Base-by-base conservation (phyloP, 2,797 vertebrate genomes). In the Tympanoctomys barrerae region DNA sequence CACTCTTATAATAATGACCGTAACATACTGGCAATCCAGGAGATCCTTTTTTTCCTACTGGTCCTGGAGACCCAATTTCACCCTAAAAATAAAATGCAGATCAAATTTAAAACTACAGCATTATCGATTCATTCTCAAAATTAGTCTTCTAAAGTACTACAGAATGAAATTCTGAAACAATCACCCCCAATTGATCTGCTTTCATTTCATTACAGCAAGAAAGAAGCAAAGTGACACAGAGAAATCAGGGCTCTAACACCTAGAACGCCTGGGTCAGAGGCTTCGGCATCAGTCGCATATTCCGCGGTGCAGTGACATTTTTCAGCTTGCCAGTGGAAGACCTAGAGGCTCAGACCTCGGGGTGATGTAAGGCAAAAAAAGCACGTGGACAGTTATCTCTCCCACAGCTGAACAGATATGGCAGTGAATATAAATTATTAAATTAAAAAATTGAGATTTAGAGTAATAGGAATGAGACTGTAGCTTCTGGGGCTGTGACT, bases 41-140 rank as follows among this genome's bases (percentile, higher is more conserved):
- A 19, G 97, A 97, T 89, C 99, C 99, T 98, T 98, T 99, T 78
- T 98, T 97, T 95, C 99, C 99, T 90, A 98, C 98, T 66, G 98
- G 97, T 97, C 99, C 99, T 39, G 98, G 97, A 19, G 97, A 97
- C 96, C 99, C 99, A 97, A 82, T 84, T 97, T 99, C 99, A 97
- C 99, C 99, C 99, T 99, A 77, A 59, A 59, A 98, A 96, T 96
- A 90, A 98, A 98, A 98, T 5, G 87, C 0, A 95, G 24, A 83
- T 81, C 4, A 96, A 5, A 97, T 62, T 82, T 96, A 42, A 97
- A 95, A 71, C 94, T 64, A 64, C 2, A 11, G 73, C 70, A 85
- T 86, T 61, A 90, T 57, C 26, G 61, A 83, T 39, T 73, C 7
- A 89, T 89, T 94, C 57, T 61, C 8, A 90, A 46, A 36, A 87